Conservation (phyloP, 2,888 invertebrate genomes). For the Aphodius granarius region DNA sequence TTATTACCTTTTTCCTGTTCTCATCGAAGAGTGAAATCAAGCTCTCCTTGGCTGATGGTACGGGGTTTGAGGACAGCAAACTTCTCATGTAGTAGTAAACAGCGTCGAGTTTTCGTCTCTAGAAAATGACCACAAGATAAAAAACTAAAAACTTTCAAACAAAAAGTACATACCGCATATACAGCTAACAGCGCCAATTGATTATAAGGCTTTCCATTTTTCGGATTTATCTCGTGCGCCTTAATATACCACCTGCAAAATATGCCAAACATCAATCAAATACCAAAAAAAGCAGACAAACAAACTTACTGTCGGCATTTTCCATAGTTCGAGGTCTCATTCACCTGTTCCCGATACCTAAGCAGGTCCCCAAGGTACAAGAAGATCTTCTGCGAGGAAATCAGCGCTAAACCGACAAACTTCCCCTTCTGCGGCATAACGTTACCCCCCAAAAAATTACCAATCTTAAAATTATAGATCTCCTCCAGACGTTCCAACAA, state of each 20-base stretch:
- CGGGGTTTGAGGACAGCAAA: slow-evolving; percentile 91
- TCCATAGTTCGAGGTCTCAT: slow-evolving; percentile 79
- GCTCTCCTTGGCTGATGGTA: slow-evolving; percentile 89
- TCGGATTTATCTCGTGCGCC: slow-evolving; percentile 91
- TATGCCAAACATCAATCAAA: too few relatives aligned
- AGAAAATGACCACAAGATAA: slow-evolving; percentile 47
- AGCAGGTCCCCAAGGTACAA: slow-evolving; percentile 91
- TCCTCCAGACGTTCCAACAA: slow-evolving; percentile 73
- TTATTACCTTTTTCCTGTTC: slow-evolving; percentile 80
- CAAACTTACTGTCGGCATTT: slow-evolving; percentile 68
- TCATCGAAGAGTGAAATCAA: slow-evolving; percentile 88
- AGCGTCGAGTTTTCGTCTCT: slow-evolving; percentile 94
- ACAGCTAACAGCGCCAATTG: slow-evolving; percentile 90
- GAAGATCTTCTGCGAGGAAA: slow-evolving; percentile 85
- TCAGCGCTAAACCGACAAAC: slow-evolving; percentile 73
- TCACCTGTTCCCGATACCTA: slow-evolving; percentile 85
- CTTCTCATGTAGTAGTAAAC: slow-evolving; percentile 96
- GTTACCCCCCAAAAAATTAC: slow-evolving; percentile 63
- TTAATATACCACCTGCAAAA: slow-evolving; percentile 80
- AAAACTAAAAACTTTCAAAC: neutral
- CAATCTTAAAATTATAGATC: slow-evolving; percentile 73
- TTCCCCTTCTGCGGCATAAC: slow-evolving; percentile 62
- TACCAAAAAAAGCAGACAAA: slow-evolving; percentile 19
- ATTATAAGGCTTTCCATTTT: slow-evolving; percentile 94
- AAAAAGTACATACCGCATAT: slow-evolving; percentile 65